Base-by-base conservation (phyloP, 1,140 invertebrate genomes). In the Hyposmocoma kahamanoa region DNA sequence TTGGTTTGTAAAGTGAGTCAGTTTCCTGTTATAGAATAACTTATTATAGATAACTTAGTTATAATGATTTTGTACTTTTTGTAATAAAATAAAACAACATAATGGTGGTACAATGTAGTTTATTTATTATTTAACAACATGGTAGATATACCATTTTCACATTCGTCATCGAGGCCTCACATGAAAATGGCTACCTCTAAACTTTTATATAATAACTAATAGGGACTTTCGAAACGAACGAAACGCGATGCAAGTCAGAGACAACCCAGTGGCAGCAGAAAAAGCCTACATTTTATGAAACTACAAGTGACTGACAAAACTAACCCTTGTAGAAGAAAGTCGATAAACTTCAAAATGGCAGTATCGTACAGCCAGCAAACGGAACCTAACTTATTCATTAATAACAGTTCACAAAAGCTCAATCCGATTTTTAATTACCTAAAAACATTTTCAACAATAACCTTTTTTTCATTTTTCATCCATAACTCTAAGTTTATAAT, bases 71-170 rank as follows among this genome's bases (percentile, higher is more conserved):
- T 34, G 17, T 46, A 46, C 20, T 46, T 46, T 46, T 47, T n/a
- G n/a, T n/a, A n/a, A 15, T 39, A 26, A 67, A 77, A 74, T 72
- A 61, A 82, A 76, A 80, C 67, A 69, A 57, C 42, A 32, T 30
- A 5, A 24, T 67, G 82, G 84, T 87, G 83, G 83, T 87, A 87
- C 81, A 87, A 87, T 87, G 82, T 87, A 84, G 77, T 87, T 84
- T 87, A 86, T 85, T 85, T 86, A 85, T 87, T 86, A 86, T 86
- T 86, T 87, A 87, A 87, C 85, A 87, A 87, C 85, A 84, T 86
- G 71, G 72, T 81, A 81, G 85, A 79, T 79, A 73, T 61, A 77
- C 81, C 85, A 85, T 78, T 85, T 86, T 79, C 81, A 84, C 70
- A 77, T 49, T 72, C 62, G 61, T 74, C 59, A 38, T 39, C 54